Evolutionary conservation across 2,888 invertebrate species (phyloP).

Genomic region (Cataglyphis albicans): DNA sequence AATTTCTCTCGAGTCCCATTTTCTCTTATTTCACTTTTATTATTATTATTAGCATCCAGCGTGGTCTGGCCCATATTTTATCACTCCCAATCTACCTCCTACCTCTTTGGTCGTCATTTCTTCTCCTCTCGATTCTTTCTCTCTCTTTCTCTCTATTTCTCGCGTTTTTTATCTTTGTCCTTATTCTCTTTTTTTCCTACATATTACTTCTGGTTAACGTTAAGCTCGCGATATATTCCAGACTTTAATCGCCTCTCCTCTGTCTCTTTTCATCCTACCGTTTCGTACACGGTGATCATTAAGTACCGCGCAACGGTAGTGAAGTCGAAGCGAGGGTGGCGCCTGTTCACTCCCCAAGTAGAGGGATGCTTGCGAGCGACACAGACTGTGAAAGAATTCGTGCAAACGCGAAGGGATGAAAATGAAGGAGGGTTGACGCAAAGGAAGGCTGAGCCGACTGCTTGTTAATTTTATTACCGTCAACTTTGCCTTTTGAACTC

Average conservation of each 20-base stretch:
- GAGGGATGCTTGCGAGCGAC: conserved; percentile 75
- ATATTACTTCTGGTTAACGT: conserved; percentile 44
- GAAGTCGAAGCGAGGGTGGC: conserved; percentile 44
- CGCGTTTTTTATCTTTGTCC: not conserved
- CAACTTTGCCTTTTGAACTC: conserved; percentile 77
- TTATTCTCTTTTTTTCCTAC: conserved; percentile 13
- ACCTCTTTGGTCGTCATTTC: conserved; percentile 7
- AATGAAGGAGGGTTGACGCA: conserved; percentile 74
- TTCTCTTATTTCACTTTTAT: conserved; percentile 74
- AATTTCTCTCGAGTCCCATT: conserved; percentile 73
- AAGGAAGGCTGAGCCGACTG: conserved; percentile 62
- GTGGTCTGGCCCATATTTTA: conserved; percentile 65
- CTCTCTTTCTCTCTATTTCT: not conserved
- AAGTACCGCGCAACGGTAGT: conserved; percentile 67
- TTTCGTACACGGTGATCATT: conserved; percentile 68
- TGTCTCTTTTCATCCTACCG: conserved; percentile 23
- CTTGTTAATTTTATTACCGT: conserved; percentile 79
- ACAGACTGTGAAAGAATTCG: conserved; percentile 74
- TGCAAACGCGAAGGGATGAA: conserved; percentile 69
- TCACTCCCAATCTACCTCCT: conserved; percentile 17
- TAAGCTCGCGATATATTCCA: conserved; percentile 43
- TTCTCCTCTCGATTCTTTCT: not conserved
- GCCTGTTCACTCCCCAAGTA: conserved; percentile 51
- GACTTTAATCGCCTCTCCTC: conserved; percentile 42
- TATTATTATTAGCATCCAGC: conserved; percentile 73